These are phyloP conservation scores for rat (Rattus norvegicus) DNA, from an alignment of 2,113 vertebrate species.

Conservation along the genomic window DNA sequence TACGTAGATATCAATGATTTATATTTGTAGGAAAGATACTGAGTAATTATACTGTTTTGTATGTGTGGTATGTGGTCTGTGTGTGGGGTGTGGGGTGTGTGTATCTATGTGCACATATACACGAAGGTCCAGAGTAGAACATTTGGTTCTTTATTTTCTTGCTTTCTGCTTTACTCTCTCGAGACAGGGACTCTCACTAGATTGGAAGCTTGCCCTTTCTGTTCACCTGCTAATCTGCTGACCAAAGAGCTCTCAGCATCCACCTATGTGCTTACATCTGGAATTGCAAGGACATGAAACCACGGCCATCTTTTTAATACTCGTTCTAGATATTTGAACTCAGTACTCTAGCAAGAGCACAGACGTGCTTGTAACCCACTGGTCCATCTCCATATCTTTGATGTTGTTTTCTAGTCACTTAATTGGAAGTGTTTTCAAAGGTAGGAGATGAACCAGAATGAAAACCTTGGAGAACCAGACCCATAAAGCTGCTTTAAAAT, in stretches of 20 bases:
- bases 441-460: background rate
- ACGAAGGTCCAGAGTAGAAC: background rate
- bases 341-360: background rate
- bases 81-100: background rate
- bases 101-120: background rate
- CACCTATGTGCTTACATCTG: background rate
- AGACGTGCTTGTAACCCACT: background rate
- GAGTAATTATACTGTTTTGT: background rate
- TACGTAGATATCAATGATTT: constrained; percentile 20
- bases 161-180: background rate
- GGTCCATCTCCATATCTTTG: background rate
- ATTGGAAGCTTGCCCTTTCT: no score
- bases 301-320: background rate
- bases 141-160: no score
- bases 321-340: background rate
- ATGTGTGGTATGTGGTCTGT: background rate
- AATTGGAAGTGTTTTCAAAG: background rate
- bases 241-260: background rate
- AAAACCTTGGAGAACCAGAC: background rate
- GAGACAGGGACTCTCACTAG: background rate
- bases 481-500: background rate
- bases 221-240: background rate
- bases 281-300: background rate
- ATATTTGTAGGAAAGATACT: background rate
- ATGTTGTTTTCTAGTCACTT: background rate